phyloP scores from a whole-genome alignment of 1,140 invertebrate genomes.

The Maconellicoccus hirsutus region DNA sequence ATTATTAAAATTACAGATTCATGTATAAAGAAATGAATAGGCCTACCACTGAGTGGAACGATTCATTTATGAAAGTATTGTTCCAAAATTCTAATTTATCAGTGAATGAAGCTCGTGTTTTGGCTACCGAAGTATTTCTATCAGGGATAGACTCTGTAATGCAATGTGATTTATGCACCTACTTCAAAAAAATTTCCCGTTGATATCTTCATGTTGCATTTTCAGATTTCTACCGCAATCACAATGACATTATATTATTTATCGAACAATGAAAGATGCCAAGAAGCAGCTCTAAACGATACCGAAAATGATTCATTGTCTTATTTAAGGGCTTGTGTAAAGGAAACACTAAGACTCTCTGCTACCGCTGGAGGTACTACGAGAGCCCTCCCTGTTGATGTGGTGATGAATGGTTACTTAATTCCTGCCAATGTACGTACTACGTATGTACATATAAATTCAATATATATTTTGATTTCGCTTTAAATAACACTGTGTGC shows the following conservation, averaged over 20 bases:
- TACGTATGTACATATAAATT: too few relatives aligned
- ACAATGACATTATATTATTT: constrained; percentile 46
- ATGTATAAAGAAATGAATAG: constrained; percentile 26
- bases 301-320: constrained; percentile 39
- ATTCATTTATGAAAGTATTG: constrained; percentile 32
- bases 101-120: constrained; percentile 32
- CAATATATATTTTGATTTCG: too few relatives aligned
- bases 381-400: constrained; percentile 36
- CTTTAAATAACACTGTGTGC: too few relatives aligned
- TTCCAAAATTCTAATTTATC: constrained; percentile 32
- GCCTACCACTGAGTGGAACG: constrained; percentile 23
- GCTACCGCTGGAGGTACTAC: constrained; percentile 38
- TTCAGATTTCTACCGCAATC: constrained; percentile 39
- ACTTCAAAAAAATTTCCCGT: background rate
- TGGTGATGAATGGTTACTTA: constrained; percentile 37
- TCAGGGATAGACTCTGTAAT: constrained; percentile 35
- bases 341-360: constrained; percentile 48
- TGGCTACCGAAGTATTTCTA: constrained; percentile 35
- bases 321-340: constrained; percentile 49
- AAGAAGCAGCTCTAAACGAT: constrained; percentile 39
- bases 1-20: background rate
- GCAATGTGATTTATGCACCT: background rate
- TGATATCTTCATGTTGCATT: constrained; percentile 30
- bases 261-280: constrained; percentile 41
- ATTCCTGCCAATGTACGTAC: constrained; percentile 36